Base-by-base conservation (phyloP, 92 coral and sea anemone genomes). In the Blastomussa wellsi region DNA sequence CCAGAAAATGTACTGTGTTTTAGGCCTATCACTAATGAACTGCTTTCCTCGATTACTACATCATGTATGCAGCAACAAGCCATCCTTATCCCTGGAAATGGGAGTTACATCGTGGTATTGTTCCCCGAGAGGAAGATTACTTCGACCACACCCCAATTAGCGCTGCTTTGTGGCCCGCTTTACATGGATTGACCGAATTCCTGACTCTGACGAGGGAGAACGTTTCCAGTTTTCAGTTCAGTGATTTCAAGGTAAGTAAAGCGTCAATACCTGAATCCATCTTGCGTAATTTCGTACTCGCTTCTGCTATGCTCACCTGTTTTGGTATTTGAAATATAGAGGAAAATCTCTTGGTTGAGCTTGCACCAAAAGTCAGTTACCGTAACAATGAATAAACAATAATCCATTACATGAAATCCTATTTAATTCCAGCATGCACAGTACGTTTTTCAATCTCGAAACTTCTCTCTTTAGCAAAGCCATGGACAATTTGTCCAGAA, bases 11-110 rank as follows among this genome's bases (percentile, higher is more conserved):
- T 3, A 41, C 44, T 0, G n/a, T n/a, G n/a, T n/a, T n/a, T 13
- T 44, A 44, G 12, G 7, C 49, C 49, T 3, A 44, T 44, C 11
- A 3, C 12, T 3, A 44, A 44, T 44, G 49, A 44, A 4, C 49
- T 13, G 49, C 11, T n/a, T 60, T 6, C 14, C 11, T 9, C 11
- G 24, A 28, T 62, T 62, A 8, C 37, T 14, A 26, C 22, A 37
- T 36, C 37, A 9, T 62, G 7, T 13, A 44, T 44, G 38, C 41
- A 62, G 73, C 36, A 38, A 59, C 72, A 64, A 79, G 59, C 26
- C 83, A 35, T 42, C 83, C 83, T 6, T 59, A 10, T 12, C 83
- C 83, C 1, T 79, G 73, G 83, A 79, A 79, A 33, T 79, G 83
- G 83, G 55, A 62, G 38, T 62, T 79, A 5, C 83, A 79, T 60